Conservation (phyloP, 1,140 invertebrate species). For the Polypedilum vanderplanki region DNA sequence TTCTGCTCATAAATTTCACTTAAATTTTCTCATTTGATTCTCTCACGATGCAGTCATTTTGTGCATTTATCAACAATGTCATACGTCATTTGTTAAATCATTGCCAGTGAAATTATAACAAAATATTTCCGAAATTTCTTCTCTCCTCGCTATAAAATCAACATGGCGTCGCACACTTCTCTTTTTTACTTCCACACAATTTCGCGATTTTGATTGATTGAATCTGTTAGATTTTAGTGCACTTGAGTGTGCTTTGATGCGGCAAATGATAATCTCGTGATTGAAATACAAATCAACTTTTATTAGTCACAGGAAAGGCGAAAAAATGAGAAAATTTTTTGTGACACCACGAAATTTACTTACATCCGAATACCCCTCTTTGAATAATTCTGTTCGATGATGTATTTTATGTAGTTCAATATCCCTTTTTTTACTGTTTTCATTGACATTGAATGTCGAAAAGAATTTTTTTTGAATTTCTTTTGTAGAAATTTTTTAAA, state of each 20-base stretch:
- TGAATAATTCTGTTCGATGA: background rate
- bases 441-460: too few relatives aligned
- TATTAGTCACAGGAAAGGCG: background rate
- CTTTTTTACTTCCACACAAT: background rate
- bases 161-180: constrained; percentile 16
- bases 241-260: background rate
- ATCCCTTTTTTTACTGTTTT: too few relatives aligned
- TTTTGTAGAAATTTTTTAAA: too few relatives aligned
- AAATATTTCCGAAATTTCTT: background rate
- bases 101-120: background rate
- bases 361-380: constrained; percentile 5
- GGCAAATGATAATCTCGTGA: background rate
- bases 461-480: too few relatives aligned
- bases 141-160: background rate
- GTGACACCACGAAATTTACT: background rate
- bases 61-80: background rate
- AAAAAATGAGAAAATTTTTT: constrained; percentile 3
- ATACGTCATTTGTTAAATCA: constrained; percentile 4
- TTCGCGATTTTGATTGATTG: background rate
- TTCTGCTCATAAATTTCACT: background rate
- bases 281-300: background rate
- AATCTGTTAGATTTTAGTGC: background rate
- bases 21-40: background rate
- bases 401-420: too few relatives aligned
- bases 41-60: background rate